A percentile compares a stretch with the other conserved stretches of the same genome.
phyloP scores from a whole-genome alignment of 2,797 vertebrate species.

The Synaphobranchus kaupii region DNA sequence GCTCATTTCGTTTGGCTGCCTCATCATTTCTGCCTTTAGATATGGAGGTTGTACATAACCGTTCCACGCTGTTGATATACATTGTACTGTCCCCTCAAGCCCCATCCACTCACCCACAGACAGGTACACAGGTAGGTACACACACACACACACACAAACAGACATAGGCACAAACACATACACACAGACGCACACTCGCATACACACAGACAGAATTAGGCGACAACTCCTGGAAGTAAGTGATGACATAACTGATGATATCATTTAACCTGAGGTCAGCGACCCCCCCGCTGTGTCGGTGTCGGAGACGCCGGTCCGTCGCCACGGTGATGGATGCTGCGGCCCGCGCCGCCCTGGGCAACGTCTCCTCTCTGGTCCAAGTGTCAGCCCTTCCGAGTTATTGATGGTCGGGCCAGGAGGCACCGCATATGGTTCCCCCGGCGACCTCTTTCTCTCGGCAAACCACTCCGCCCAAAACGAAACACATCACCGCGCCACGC shows the following conservation, averaged over 20 bases:
- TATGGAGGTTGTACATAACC: neutral
- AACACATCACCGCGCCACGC: neutral
- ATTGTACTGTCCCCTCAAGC: neutral
- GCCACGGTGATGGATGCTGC: neutral
- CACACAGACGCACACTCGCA: neutral
- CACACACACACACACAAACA: neutral
- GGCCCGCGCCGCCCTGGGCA: neutral
- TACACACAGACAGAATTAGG: slow-evolving; percentile 35
- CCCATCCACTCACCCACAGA: neutral
- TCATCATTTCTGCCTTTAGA: neutral
- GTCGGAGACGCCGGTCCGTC: neutral
- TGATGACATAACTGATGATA: slow-evolving; percentile 40
- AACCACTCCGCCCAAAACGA: neutral
- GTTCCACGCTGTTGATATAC: neutral
- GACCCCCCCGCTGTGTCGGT: neutral
- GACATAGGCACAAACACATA: neutral
- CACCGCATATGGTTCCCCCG: neutral
- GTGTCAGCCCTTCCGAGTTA: neutral
- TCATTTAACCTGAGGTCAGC: slow-evolving; percentile 36
- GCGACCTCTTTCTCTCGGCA: neutral
- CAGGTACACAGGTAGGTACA: neutral
- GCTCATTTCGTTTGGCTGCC: slow-evolving; percentile 29
- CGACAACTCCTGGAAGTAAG: slow-evolving; percentile 38
- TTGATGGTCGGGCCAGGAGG: neutral
- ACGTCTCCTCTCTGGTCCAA: neutral